Percentiles rank a stretch among this genome's conserved stretches.
These are phyloP conservation scores for Aethina tumida DNA, from an alignment of 1,140 invertebrate genomes.

Conservation along the genomic window DNA sequence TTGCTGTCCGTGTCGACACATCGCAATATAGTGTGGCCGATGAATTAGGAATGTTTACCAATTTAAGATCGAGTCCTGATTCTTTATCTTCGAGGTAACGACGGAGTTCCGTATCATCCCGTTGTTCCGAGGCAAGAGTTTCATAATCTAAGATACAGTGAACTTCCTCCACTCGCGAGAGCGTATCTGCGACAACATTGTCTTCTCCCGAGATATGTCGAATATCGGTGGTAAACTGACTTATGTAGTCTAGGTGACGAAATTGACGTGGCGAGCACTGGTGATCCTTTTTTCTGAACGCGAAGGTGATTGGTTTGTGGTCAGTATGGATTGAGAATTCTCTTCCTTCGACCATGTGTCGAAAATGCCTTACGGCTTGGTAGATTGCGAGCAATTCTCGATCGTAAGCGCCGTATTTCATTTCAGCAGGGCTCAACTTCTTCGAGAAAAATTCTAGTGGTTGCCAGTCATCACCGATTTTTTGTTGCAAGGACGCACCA, in stretches of 20 bases:
- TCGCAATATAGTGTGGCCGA: too few species aligned
- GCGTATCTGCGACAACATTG: constrained; percentile 27
- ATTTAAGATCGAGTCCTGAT: too few species aligned
- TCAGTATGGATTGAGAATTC: constrained; percentile 33
- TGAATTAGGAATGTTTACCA: too few species aligned
- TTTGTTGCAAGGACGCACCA: constrained; percentile 27
- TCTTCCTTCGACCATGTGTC: constrained; percentile 26
- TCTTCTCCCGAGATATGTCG: constrained; percentile 27
- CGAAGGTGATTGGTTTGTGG: constrained; percentile 34
- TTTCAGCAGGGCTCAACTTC: constrained; percentile 29
- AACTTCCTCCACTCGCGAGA: constrained; percentile 25
- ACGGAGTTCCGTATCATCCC: too few species aligned
- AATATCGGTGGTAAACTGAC: constrained; percentile 32
- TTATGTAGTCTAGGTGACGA: constrained; percentile 27
- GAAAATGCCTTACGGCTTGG: constrained; percentile 26
- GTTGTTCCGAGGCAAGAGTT: constrained; percentile 5
- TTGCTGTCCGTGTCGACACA: too few species aligned
- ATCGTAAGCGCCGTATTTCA: constrained; percentile 36
- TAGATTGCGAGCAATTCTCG: constrained; percentile 40
- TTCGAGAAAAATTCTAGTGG: constrained; percentile 17
- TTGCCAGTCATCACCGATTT: constrained; percentile 11
- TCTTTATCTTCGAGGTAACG: too few species aligned
- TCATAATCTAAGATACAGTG: constrained; percentile 17
- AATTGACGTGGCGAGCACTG: constrained; percentile 26
- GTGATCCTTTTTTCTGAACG: constrained; percentile 25